Conservation (phyloP, 2,113 vertebrate genomes). For the Eidolon helvum region DNA sequence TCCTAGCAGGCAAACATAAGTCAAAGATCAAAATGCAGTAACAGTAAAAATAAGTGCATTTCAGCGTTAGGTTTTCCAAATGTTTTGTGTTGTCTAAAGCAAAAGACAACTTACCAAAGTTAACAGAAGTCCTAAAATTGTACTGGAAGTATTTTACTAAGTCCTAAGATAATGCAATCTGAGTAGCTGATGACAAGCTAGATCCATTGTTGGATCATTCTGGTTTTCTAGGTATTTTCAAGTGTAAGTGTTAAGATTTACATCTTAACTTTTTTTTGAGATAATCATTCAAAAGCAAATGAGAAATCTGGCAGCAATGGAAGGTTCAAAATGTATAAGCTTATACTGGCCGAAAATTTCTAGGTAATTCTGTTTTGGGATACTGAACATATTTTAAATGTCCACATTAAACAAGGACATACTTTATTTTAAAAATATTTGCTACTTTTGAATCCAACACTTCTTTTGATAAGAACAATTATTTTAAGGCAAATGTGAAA, state of each 20-base stretch:
- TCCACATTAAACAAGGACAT: not conserved
- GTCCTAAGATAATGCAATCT: not conserved
- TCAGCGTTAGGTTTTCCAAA: not conserved
- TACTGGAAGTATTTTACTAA: not conserved
- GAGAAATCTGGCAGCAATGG: not conserved
- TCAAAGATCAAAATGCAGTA: not conserved
- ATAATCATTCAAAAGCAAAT: slow-evolving; percentile 19
- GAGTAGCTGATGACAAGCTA: not conserved
- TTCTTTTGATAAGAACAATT: not conserved
- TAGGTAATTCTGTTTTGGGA: slow-evolving; percentile 21
- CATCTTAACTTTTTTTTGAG: not conserved
- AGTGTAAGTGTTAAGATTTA: not conserved
- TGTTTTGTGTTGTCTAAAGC: not conserved
- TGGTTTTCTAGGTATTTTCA: not conserved
- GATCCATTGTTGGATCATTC: not conserved
- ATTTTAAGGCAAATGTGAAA: not conserved
- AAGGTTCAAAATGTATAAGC: not conserved
- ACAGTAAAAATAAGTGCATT: not conserved
- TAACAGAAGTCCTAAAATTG: not conserved
- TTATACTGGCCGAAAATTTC: slow-evolving; percentile 6
- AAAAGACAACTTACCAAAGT: slow-evolving; percentile 6
- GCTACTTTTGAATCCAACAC: not conserved
- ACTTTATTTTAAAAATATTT: not conserved
- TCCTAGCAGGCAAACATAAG: not conserved
- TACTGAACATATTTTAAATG: slow-evolving; percentile 1